A percentile compares a stretch with the other conserved stretches of the same genome.
phyloP scores from a whole-genome alignment of 2,888 invertebrate species.

The Scaptomyza reducta region DNA sequence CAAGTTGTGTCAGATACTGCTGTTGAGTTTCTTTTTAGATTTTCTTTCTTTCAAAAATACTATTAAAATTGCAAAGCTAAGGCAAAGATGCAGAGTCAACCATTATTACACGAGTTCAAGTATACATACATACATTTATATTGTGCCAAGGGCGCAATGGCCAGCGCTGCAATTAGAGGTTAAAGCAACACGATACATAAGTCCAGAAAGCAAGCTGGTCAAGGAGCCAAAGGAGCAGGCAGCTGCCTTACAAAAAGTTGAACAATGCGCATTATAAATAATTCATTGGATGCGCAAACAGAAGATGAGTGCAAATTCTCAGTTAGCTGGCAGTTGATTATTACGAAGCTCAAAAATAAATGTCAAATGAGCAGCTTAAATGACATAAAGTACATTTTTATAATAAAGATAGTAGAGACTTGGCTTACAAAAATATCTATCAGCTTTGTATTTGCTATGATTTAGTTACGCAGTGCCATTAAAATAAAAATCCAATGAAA shows the following conservation, averaged over 20 bases:
- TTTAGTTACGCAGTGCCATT: too few species aligned
- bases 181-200: conserved; percentile 39
- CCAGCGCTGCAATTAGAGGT: conserved; percentile 64
- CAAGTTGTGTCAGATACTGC: conserved; percentile 13
- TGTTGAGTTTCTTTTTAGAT: background rate
- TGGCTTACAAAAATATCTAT: background rate
- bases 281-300: conserved; percentile 53
- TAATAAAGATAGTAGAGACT: too few species aligned
- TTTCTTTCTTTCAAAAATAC: conserved; percentile 38
- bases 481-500: too few species aligned
- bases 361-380: conserved; percentile 9
- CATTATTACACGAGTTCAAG: background rate
- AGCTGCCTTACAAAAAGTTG: conserved; percentile 10
- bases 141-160: conserved; percentile 43
- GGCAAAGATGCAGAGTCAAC: conserved; percentile 32
- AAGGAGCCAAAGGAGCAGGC: conserved; percentile 8
- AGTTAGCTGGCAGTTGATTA: conserved; percentile 10
- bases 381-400: too few species aligned
- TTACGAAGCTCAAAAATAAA: conserved; percentile 36
- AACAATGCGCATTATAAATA: conserved; percentile 61
- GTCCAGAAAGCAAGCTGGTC: background rate
- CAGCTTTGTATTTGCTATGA: too few species aligned
- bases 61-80: conserved; percentile 60
- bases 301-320: conserved; percentile 6
- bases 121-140: background rate